These are phyloP conservation scores for Crypturellus undulatus DNA, from an alignment of 2,113 vertebrate species.

Conservation along the genomic window DNA sequence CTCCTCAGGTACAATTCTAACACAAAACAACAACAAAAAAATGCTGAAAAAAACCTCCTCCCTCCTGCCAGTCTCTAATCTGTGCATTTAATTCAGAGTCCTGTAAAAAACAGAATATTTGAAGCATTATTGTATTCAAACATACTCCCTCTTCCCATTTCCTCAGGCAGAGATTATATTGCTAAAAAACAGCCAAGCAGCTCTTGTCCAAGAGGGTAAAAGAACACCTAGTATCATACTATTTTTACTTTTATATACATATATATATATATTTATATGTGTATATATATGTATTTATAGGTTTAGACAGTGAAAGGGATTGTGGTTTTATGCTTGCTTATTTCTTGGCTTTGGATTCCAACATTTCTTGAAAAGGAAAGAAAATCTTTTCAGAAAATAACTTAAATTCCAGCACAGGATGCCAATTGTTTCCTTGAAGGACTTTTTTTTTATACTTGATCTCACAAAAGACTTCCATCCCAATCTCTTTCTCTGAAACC, in stretches of 20 bases:
- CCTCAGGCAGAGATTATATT: constrained; percentile 38
- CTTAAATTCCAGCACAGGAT: constrained; percentile 42
- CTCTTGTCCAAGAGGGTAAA: constrained; percentile 49
- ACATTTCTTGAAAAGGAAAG: constrained; percentile 36
- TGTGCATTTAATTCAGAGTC: constrained; percentile 43
- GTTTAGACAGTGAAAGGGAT: constrained; percentile 62
- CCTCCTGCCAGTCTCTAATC: constrained; percentile 37
- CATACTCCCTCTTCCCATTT: not conserved
- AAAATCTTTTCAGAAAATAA: constrained; percentile 55
- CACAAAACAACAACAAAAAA: not conserved
- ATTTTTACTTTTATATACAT: not conserved
- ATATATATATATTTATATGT: constrained; percentile 53
- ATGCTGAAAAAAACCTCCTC: constrained; percentile 64
- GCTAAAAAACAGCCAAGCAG: constrained; percentile 64
- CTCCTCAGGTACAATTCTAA: constrained; percentile 37
- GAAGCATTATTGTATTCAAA: constrained; percentile 30
- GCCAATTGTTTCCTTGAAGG: constrained; percentile 44
- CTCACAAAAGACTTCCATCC: not conserved
- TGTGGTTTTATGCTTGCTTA: constrained; percentile 54
- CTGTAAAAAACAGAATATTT: constrained; percentile 45
- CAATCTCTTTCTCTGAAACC: constrained; percentile 30
- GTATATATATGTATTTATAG: constrained; percentile 60
- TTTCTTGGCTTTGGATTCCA: constrained; percentile 57
- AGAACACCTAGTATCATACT: constrained; percentile 31
- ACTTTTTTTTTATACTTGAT: not conserved